Conservation (phyloP, 2,113 vertebrate genomes). For the Chlamydotis undulata region DNA sequence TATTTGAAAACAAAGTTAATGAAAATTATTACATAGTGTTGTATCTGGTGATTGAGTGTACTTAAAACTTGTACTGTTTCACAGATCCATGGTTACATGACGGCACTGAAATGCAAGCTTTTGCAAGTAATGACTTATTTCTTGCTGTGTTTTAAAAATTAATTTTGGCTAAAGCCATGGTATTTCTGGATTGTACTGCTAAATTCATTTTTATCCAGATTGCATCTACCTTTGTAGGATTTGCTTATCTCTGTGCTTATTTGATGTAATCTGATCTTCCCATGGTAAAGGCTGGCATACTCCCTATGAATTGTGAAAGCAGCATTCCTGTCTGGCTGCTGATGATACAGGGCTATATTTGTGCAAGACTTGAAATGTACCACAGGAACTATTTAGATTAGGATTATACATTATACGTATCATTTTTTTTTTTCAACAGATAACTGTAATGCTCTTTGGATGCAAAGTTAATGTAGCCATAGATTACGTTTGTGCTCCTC, state of each 20-base stretch:
- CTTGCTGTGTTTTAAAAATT: neutral
- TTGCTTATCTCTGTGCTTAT: neutral
- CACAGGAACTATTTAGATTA: neutral
- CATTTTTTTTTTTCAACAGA: neutral
- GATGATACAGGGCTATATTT: neutral
- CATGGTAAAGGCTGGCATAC: neutral
- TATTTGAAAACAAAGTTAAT: neutral
- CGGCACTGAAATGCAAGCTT: neutral
- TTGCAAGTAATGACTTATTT: neutral
- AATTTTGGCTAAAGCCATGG: neutral
- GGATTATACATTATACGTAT: neutral
- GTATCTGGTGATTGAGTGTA: neutral
- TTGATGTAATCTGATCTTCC: neutral
- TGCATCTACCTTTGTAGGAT: neutral
- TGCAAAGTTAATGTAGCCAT: neutral
- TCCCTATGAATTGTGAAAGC: neutral
- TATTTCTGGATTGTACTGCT: neutral
- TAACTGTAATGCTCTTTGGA: neutral
- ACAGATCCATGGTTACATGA: neutral
- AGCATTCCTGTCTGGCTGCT: neutral
- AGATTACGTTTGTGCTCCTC: neutral
- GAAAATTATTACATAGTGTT: conserved; percentile 20
- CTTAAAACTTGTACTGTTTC: neutral
- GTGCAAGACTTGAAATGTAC: neutral
- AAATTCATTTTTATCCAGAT: conserved; percentile 42